phyloP scores from a whole-genome alignment of 2,797 vertebrate genomes.

The Trachurus trachurus region DNA sequence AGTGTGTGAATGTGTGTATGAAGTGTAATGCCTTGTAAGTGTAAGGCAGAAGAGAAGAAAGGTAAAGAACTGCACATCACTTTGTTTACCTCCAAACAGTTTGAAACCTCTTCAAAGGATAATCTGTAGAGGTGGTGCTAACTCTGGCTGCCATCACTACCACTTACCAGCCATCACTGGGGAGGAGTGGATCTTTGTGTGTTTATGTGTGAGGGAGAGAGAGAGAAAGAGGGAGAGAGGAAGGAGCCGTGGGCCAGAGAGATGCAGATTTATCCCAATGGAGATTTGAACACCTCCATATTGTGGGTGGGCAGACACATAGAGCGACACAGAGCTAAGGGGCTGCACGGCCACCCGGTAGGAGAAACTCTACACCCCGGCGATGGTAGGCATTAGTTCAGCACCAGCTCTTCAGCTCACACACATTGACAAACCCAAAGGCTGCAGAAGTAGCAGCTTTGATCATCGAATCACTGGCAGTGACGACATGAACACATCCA shows the following conservation, averaged over 20 bases:
- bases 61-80: constrained; percentile 9
- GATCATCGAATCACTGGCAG: constrained; percentile 73
- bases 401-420: constrained; percentile 73
- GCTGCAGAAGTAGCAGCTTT: constrained; percentile 69
- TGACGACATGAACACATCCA: constrained; percentile 61
- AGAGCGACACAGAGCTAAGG: constrained; percentile 71
- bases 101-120: constrained; percentile 49
- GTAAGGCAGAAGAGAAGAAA: constrained; percentile 15
- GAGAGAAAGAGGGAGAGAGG: constrained; percentile 34
- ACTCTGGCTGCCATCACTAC: constrained; percentile 42
- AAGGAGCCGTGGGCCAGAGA: constrained; percentile 69
- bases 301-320: constrained; percentile 81
- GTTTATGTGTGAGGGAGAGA: constrained; percentile 14
- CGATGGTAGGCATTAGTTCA: constrained; percentile 75
- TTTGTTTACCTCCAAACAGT: constrained; percentile 33
- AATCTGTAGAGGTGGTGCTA: constrained; percentile 45
- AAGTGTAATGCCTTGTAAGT: background rate
- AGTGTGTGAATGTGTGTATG: constrained; percentile 17
- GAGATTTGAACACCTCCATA: constrained; percentile 80
- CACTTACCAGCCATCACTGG: constrained; percentile 36
- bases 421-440: constrained; percentile 69
- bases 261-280: constrained; percentile 75
- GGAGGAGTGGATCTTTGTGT: constrained; percentile 46
- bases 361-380: constrained; percentile 69
- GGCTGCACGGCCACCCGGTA: constrained; percentile 80